Conservation (phyloP, 2,797 vertebrate genomes). For the Bradypodion ventrale region DNA sequence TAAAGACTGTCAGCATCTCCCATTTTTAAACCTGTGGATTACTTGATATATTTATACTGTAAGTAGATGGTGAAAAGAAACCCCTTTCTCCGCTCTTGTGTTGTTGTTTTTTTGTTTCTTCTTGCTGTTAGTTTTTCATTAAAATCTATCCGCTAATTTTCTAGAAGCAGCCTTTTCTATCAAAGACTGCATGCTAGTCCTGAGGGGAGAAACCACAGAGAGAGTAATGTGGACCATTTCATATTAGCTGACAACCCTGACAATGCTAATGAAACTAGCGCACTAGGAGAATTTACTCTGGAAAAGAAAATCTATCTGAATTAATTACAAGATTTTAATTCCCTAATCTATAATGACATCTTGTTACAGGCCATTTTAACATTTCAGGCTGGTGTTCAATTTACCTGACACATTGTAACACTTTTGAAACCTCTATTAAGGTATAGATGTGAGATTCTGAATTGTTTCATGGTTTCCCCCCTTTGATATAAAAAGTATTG, state of each 20-base stretch:
- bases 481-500: neutral
- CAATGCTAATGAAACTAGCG: constrained; percentile 13
- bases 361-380: constrained; percentile 51
- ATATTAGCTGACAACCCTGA: constrained; percentile 2
- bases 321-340: constrained; percentile 32
- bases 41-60: neutral
- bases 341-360: constrained; percentile 37
- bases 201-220: neutral
- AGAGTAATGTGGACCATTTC: neutral
- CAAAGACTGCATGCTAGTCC: neutral
- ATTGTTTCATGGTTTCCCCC: neutral
- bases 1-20: too few species aligned
- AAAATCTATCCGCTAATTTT: constrained; percentile 6
- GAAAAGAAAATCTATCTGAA: constrained; percentile 21
- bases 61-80: neutral
- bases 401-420: constrained; percentile 55
- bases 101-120: neutral
- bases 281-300: constrained; percentile 1
- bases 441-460: neutral
- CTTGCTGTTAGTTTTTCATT: constrained; percentile 1
- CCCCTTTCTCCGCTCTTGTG: fast-evolving
- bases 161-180: neutral
- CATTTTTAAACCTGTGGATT: neutral
- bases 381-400: constrained; percentile 44
- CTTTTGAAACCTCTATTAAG: constrained; percentile 4